phyloP scores from a whole-genome alignment of 2,797 vertebrate species.

The Pagetopsis macropterus region DNA sequence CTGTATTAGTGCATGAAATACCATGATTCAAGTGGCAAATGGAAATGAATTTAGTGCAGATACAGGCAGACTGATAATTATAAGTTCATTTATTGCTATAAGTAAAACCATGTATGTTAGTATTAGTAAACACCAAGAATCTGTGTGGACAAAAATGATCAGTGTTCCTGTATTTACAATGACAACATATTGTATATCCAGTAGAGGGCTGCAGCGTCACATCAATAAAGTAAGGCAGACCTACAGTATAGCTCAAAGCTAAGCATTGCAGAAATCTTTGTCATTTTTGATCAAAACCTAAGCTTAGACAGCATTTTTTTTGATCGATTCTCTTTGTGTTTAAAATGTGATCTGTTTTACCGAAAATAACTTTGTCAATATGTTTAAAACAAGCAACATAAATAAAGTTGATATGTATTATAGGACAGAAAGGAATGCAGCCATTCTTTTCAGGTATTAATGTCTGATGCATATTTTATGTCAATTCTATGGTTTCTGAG shows the following conservation, averaged over 20 bases:
- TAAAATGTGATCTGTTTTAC: too few species aligned
- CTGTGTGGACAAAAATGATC: not conserved
- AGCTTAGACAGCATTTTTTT: too few species aligned
- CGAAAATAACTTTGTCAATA: too few species aligned
- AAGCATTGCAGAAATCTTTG: too few species aligned
- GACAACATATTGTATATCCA: conserved; percentile 27
- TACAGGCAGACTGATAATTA: conserved; percentile 2
- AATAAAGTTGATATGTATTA: too few species aligned
- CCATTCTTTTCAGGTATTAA: not conserved
- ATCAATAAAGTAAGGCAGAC: not conserved
- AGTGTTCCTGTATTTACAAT: not conserved
- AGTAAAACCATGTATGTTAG: not conserved
- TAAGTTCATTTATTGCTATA: not conserved
- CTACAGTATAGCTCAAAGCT: too few species aligned
- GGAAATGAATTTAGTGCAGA: conserved; percentile 55
- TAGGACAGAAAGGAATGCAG: conserved; percentile 1
- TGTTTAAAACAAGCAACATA: too few species aligned
- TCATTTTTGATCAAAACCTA: too few species aligned
- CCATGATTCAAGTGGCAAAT: conserved; percentile 51
- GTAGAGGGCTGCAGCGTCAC: conserved; percentile 70
- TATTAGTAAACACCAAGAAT: not conserved
- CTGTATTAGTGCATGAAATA: conserved; percentile 69
- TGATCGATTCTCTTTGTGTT: too few species aligned
- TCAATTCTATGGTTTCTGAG: not conserved
- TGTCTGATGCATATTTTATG: not conserved